Base-by-base conservation (phyloP, 2,113 vertebrate species). In the Ia io region DNA sequence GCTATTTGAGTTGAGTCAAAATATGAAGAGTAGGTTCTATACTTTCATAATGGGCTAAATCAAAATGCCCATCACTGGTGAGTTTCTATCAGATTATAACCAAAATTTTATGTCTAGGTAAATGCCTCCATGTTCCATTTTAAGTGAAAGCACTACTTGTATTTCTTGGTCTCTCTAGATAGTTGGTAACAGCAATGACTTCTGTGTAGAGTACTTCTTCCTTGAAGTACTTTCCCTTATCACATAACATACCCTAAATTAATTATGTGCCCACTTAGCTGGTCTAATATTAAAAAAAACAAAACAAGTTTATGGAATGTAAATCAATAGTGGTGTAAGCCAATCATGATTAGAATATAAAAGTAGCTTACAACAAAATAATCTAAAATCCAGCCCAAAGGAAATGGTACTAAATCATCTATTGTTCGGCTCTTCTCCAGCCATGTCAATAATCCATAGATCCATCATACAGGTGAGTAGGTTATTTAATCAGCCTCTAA, bases 321-420 rank as follows among this genome's bases (percentile, higher is more conserved):
- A 93, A 96, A 71, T 40, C 71, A 84, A 90, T 8, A 93, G 30
- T 25, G 40, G 35, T n/a, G 16, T 61, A 91, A 79, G 35, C 47
- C 82, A 94, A 96, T 90, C 23, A 61, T n/a, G 32, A 86, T 53
- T 89, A 84, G 22, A 70, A 67, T 47, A 32, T 37, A 40, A 95
- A 79, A 49, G 59, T 9, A 88, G 42, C 59, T 69, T 42, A 47
- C 4, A 90, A 84, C 4, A 94, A 82, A 77, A 86, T 56, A 92
- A 87, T 59, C 86, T 30, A 88, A 89, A 89, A 85, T 51, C 4
- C 42, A 69, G 28, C 47, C 40, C 61, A 94, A 47, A 83, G 42
- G 30, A 89, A 92, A 92, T 18, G 25, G 13, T 63, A 49, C 87
- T 65, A 84, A 83, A 80, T 51, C 40, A 69, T 40, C 76, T 59